Percentiles rank a stretch among this genome's conserved stretches.
phyloP scores from a whole-genome alignment of 2,888 invertebrate genomes.

The Spatulosminthurus flaviceps region DNA sequence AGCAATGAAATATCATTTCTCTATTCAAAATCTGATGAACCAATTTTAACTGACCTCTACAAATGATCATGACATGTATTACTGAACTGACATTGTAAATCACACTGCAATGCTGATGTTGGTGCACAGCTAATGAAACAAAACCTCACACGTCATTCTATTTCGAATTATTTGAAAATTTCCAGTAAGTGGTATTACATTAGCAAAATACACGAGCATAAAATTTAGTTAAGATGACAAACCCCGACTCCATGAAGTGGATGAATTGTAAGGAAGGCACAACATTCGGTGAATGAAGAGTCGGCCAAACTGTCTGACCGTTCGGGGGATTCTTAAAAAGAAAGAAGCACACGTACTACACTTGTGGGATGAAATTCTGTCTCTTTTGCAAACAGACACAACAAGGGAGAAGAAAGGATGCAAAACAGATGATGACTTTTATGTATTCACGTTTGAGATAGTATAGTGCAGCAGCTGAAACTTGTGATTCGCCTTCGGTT shows the following conservation, averaged over 20 bases:
- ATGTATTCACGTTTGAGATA: not conserved
- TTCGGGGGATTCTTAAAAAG: not conserved
- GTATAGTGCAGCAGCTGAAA: too few relatives aligned
- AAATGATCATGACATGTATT: too few relatives aligned
- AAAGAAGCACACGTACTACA: not conserved
- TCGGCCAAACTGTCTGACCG: not conserved
- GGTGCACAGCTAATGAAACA: too few relatives aligned
- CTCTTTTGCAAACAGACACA: not conserved
- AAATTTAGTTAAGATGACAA: not conserved
- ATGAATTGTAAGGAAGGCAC: not conserved
- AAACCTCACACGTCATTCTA: too few relatives aligned
- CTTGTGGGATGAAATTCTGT: conserved; percentile 18
- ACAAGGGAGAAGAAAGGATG: not conserved
- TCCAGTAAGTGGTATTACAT: too few relatives aligned
- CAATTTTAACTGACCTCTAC: too few relatives aligned
- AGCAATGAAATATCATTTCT: too few relatives aligned
- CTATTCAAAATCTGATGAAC: too few relatives aligned
- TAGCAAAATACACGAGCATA: not conserved
- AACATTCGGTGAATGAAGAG: not conserved
- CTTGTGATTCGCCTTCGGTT: not conserved
- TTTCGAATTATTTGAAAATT: too few relatives aligned
- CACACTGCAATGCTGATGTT: too few relatives aligned
- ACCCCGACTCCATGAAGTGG: not conserved
- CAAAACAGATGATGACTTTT: conserved; percentile 8
- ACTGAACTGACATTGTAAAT: too few relatives aligned